A percentile compares a stretch with the other conserved stretches of the same genome.
Evolutionary conservation across 2,113 vertebrate species (phyloP).

Genomic region (Physeter macrocephalus): DNA sequence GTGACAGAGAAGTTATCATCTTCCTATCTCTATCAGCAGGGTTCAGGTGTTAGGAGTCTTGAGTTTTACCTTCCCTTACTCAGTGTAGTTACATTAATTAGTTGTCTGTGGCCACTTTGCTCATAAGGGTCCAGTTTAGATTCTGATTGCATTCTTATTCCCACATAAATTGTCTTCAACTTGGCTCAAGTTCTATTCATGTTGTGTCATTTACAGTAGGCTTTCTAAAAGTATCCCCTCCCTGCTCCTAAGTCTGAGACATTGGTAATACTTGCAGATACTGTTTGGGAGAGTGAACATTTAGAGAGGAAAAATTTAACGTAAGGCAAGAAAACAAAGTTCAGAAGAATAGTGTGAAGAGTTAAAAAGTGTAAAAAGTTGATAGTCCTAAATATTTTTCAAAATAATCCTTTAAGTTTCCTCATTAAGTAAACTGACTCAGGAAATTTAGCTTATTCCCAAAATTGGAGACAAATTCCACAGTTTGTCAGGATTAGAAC

Average conservation of each 20-base stretch:
- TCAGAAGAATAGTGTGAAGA: constrained; percentile 15
- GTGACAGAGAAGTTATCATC: background rate
- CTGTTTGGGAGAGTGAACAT: background rate
- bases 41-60: background rate
- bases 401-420: constrained; percentile 36
- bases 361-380: constrained; percentile 24
- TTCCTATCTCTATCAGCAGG: background rate
- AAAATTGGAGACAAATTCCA: constrained; percentile 50
- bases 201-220: background rate
- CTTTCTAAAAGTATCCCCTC: background rate
- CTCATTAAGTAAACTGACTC: constrained; percentile 7
- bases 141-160: background rate
- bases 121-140: background rate
- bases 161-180: background rate
- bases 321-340: constrained; percentile 17
- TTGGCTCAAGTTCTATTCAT: background rate
- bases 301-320: constrained; percentile 11
- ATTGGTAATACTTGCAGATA: background rate
- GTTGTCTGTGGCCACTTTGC: background rate
- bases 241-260: background rate
- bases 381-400: background rate
- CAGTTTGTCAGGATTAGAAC: constrained; percentile 62
- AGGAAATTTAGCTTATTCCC: constrained; percentile 43
- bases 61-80: background rate
- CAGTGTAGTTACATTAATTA: constrained; percentile 11